Conservation (phyloP, 2,113 vertebrate genomes). For the Callipepla californica region DNA sequence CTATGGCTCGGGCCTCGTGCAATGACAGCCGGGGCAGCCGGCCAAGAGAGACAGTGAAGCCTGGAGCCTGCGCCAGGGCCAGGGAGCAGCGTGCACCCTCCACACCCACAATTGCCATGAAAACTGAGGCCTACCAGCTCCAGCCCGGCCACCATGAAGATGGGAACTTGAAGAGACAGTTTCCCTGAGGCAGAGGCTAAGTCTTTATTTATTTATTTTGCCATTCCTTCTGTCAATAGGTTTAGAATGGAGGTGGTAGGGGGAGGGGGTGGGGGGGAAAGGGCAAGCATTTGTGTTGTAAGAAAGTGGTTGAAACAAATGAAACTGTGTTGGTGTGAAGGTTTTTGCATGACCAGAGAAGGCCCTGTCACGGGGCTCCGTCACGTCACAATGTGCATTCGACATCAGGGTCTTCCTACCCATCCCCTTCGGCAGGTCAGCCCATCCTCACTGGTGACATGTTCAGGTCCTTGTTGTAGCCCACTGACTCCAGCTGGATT, state of each 20-base stretch:
- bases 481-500: neutral
- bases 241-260: conserved; percentile 3
- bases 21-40: conserved; percentile 82
- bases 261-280: neutral
- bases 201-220: conserved; percentile 82
- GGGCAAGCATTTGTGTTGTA: conserved; percentile 46
- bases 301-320: conserved; percentile 63
- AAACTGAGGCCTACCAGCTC: conserved; percentile 55
- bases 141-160: conserved; percentile 3
- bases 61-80: conserved; percentile 70
- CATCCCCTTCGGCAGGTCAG: neutral
- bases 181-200: conserved; percentile 73
- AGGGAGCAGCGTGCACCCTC: conserved; percentile 1
- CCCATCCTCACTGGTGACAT: neutral
- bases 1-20: conserved; percentile 87
- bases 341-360: conserved; percentile 27
- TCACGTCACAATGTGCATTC: rapidly evolving
- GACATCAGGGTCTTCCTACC: neutral
- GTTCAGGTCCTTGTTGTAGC: neutral
- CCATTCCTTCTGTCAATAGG: conserved; percentile 57
- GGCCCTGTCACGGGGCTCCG: neutral
- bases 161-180: conserved; percentile 61
- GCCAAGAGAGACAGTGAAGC: conserved; percentile 64
- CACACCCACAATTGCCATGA: conserved; percentile 53
- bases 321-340: conserved; percentile 62